Conservation (phyloP, 37 sponge, comb jelly and placozoan species). For the Beroe ovata region DNA sequence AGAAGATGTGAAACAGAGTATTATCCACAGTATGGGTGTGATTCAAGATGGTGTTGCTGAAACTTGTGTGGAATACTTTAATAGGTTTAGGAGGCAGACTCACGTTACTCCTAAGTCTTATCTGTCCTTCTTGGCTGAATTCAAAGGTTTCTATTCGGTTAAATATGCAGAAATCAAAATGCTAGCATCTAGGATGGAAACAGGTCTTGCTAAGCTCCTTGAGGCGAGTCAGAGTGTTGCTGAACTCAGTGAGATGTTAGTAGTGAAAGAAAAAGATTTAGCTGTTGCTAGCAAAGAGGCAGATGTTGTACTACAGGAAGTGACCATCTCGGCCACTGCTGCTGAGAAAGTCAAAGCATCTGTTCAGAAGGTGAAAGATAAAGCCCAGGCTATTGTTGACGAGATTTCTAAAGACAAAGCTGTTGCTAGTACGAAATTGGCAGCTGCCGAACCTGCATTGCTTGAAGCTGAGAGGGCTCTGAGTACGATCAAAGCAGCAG, state of each 20-base stretch:
- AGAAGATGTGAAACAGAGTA: conserved; percentile 80
- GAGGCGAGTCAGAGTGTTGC: conserved; percentile 91
- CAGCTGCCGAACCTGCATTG: conserved; percentile 89
- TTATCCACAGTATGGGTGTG: conserved; percentile 93
- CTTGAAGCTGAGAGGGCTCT: conserved; percentile 96
- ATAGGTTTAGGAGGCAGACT: conserved; percentile 84
- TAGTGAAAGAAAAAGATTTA: conserved; percentile 92
- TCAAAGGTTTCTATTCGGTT: conserved; percentile 87
- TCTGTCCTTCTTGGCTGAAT: conserved; percentile 93
- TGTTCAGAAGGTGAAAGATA: conserved; percentile 98
- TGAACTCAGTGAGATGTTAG: conserved; percentile 86
- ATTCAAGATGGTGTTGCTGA: conserved; percentile 98
- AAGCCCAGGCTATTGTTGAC: conserved; percentile 95
- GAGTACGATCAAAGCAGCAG: conserved; percentile 91
- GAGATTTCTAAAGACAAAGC: conserved; percentile 86
- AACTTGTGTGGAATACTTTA: conserved; percentile 92
- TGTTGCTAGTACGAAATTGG: conserved; percentile 90
- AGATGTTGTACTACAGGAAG: conserved; percentile 90
- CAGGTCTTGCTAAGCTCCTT: conserved; percentile 90
- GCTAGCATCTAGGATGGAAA: conserved; percentile 88
- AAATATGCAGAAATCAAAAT: conserved; percentile 78
- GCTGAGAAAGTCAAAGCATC: conserved; percentile 98
- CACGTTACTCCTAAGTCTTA: conserved; percentile 99
- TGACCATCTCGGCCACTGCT: conserved; percentile 93
- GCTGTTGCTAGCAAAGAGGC: conserved; percentile 88